Evolutionary conservation across 2,888 invertebrate genomes (phyloP).

Genomic region (Drosophila fungiperda): DNA sequence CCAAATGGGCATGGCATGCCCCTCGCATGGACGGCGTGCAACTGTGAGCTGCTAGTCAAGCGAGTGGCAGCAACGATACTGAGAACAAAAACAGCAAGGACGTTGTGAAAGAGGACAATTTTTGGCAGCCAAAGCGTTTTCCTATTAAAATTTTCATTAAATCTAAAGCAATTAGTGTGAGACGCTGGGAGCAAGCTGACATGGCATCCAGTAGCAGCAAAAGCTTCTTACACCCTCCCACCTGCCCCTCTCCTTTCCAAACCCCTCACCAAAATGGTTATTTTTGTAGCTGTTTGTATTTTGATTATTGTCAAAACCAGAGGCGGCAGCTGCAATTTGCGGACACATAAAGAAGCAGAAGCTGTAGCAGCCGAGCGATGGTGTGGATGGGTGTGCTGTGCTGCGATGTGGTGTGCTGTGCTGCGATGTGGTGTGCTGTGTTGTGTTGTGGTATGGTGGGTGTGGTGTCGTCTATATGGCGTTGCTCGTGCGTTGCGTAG

Average conservation of each 20-base stretch:
- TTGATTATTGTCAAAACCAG: conserved; percentile 72
- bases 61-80: conserved; percentile 19
- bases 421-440: neutral
- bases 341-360: conserved; percentile 52
- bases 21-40: conserved; percentile 1
- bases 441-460: neutral
- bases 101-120: conserved; percentile 51
- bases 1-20: conserved; percentile 1
- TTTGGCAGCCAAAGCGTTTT: conserved; percentile 72
- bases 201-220: conserved; percentile 34
- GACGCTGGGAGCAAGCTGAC: conserved; percentile 48
- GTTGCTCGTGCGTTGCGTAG: conserved; percentile 23
- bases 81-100: neutral
- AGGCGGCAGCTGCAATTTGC: conserved; percentile 65
- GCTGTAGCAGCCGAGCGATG: neutral
- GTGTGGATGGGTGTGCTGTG: neutral
- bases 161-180: conserved; percentile 82
- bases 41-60: conserved; percentile 15
- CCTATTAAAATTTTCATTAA: conserved; percentile 83
- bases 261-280: conserved; percentile 4
- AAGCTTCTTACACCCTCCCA: neutral
- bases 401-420: neutral
- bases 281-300: conserved; percentile 59
- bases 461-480: conserved; percentile 1
- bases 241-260: too few relatives aligned